phyloP scores from a whole-genome alignment of 2,113 vertebrate genomes.

The Tor tambroides region DNA sequence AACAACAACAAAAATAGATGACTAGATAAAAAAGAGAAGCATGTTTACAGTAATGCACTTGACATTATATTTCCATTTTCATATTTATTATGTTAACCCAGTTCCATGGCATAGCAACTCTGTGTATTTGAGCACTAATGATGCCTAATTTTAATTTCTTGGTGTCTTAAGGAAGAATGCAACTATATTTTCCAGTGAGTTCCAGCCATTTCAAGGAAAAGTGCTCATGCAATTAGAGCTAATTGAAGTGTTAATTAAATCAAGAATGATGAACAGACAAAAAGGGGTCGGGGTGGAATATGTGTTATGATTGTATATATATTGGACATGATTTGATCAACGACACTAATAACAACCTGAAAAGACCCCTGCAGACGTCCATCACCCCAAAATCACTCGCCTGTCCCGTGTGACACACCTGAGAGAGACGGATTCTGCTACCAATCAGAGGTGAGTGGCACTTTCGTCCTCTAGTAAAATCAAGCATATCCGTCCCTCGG shows the following conservation, averaged over 20 bases:
- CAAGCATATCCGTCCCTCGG: constrained; percentile 63
- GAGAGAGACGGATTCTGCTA: constrained; percentile 38
- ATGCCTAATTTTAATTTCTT: neutral
- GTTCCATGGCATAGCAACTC: neutral
- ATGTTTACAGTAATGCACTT: neutral
- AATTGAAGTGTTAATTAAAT: constrained; percentile 13
- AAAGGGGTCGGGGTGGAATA: neutral
- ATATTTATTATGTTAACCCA: neutral
- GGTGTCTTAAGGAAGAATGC: neutral
- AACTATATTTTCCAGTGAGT: neutral
- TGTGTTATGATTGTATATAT: constrained; percentile 5
- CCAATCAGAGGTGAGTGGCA: constrained; percentile 71
- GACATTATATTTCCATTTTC: neutral
- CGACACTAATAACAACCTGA: constrained; percentile 45
- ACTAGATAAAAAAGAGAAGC: neutral
- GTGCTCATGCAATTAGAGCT: neutral
- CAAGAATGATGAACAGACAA: neutral
- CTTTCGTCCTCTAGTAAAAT: constrained; percentile 66
- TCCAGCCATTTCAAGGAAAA: neutral
- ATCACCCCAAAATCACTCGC: constrained; percentile 69
- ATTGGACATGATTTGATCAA: constrained; percentile 31
- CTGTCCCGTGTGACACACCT: constrained; percentile 67
- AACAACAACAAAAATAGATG: no score
- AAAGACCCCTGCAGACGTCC: neutral
- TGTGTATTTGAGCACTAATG: neutral